A percentile compares a stretch with the other conserved stretches of the same genome.
Evolutionary conservation across 2,113 vertebrate species (phyloP).

Genomic region (Hepsetus odoe): DNA sequence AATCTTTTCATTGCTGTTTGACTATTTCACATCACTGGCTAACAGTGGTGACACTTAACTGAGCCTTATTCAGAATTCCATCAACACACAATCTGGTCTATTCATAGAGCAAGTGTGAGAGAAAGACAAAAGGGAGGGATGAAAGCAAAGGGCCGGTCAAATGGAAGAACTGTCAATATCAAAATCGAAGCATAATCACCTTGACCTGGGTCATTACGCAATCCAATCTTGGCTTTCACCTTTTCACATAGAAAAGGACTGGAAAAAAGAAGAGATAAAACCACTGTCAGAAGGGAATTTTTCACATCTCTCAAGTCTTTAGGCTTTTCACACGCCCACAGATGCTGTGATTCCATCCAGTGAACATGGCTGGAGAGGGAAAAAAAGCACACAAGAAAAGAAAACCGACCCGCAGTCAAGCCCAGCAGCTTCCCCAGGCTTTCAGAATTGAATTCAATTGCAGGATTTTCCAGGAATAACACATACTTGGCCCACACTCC

Average conservation of each 20-base stretch:
- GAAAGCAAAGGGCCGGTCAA: background rate
- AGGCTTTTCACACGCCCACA: background rate
- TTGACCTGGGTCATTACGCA: background rate
- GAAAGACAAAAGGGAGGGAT: background rate
- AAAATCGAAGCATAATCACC: conserved; percentile 20
- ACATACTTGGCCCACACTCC: background rate
- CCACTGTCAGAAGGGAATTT: background rate
- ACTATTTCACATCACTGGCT: conserved; percentile 32
- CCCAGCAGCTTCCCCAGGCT: background rate
- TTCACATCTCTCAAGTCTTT: background rate
- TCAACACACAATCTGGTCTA: conserved; percentile 30
- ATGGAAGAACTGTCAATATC: background rate
- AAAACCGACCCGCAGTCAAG: too few species aligned
- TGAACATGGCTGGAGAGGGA: too few species aligned
- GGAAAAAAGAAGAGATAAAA: background rate
- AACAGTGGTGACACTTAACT: conserved; percentile 35
- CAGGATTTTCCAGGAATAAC: conserved; percentile 12
- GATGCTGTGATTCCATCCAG: background rate
- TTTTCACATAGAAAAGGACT: background rate
- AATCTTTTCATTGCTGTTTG: conserved; percentile 43
- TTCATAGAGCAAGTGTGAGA: conserved; percentile 12
- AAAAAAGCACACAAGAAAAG: background rate
- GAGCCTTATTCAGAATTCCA: conserved; percentile 33
- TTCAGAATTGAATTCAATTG: background rate
- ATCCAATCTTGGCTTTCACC: background rate